Base-by-base conservation (phyloP, 2,797 vertebrate species). In the Hippocampus kuda region DNA sequence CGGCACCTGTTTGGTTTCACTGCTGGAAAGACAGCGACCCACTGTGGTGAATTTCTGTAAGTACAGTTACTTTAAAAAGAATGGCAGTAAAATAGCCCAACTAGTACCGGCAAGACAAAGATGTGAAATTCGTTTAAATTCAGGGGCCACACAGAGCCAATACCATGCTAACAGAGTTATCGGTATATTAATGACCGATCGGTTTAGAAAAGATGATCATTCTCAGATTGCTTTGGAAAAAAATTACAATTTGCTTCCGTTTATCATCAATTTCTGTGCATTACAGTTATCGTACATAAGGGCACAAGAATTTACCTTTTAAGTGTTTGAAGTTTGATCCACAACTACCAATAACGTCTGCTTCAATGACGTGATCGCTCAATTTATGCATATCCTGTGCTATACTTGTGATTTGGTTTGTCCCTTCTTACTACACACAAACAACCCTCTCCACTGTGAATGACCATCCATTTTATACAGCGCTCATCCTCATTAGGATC, bases 1-100 rank as follows among this genome's bases (percentile, higher is more conserved):
- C 1, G 24, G 18, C 44, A 18, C 44, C 27, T 46, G 44, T 27
- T 48, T 46, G 22, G 22, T 11, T 27, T 27, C 2, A 48, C 15
- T 27, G 22, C 61, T 88, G 84, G 79, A 78, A 73, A 83, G 73
- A 87, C 78, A 86, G 89, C 84, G 88, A 87, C 89, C 80, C 88
- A 88, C 67, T 27, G 78, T 89, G 90, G 89, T 72, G 10, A 13
- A 16, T 65, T 68, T 49, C 0, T 69, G 80, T 16, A n/a, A 3
- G n/a, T 24, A 64, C 41, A n/a, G 10, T 10, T 24, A 48, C 24
- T 46, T 27, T 3, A 1, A 16, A 65, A 49, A 44, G 1, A 64
- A 48, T 48, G 59, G 59, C 3, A 61, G 3, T 12, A 53, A n/a
- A 38, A 38, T 38, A 7, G 34, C 34, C 34, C 34, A 38, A 38